phyloP scores from a whole-genome alignment of 2,797 vertebrate genomes.

The Trematomus bernacchii region DNA sequence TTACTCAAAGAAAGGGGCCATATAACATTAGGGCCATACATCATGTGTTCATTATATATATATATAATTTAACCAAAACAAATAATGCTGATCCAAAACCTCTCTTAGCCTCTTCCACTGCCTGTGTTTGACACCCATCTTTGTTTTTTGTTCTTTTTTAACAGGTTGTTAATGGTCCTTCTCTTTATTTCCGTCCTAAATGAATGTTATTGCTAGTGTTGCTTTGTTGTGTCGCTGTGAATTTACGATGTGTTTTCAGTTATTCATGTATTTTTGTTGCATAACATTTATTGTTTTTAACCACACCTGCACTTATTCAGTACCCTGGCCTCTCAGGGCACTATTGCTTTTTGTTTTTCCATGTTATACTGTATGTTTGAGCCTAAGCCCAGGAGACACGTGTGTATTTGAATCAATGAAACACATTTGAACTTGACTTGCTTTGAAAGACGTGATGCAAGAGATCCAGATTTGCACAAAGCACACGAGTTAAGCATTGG shows the following conservation, averaged over 20 bases:
- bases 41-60: neutral
- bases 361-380: no score
- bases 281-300: neutral
- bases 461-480: neutral
- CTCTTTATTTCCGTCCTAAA: slow-evolving; percentile 2
- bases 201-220: neutral
- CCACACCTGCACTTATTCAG: neutral
- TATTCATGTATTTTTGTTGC: neutral
- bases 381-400: no score
- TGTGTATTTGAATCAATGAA: no score
- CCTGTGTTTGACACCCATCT: neutral
- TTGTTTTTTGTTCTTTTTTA: neutral
- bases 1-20: no score
- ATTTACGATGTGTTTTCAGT: neutral
- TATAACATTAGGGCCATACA: no score
- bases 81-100: no score
- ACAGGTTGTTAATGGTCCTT: neutral
- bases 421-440: neutral
- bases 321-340: no score
- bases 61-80: neutral
- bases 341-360: no score
- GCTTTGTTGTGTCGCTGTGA: neutral
- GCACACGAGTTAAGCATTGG: rapidly evolving
- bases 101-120: neutral
- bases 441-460: neutral